Conservation (phyloP, 2,888 invertebrate species). For the Pelosia muscerda region DNA sequence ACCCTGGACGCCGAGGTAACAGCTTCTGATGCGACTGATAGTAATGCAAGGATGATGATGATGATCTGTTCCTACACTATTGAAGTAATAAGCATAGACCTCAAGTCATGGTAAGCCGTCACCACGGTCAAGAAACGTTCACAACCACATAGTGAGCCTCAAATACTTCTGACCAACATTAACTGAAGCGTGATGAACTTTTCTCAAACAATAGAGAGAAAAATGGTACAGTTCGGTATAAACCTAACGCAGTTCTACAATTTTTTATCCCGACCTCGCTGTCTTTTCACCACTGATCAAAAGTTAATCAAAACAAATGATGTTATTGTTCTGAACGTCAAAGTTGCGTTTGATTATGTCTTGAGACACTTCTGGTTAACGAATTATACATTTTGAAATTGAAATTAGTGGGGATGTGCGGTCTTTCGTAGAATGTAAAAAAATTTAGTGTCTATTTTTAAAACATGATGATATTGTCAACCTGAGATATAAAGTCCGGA, state of each 20-base stretch:
- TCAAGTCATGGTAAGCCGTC: background rate
- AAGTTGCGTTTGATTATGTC: background rate
- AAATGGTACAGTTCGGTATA: background rate
- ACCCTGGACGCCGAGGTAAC: too few relatives aligned
- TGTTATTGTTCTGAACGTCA: background rate
- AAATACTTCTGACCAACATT: too few relatives aligned
- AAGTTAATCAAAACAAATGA: conserved; percentile 4
- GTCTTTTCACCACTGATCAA: background rate
- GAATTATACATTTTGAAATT: background rate
- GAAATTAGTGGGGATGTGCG: background rate
- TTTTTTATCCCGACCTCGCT: background rate
- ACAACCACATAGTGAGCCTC: too few relatives aligned
- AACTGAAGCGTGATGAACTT: too few relatives aligned
- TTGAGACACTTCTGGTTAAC: conserved; percentile 2
- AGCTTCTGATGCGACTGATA: too few relatives aligned
- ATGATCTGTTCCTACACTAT: too few relatives aligned
- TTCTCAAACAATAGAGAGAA: background rate
- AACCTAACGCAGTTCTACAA: background rate
- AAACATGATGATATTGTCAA: too few relatives aligned
- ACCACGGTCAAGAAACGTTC: background rate
- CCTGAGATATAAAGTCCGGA: too few relatives aligned
- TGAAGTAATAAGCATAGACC: background rate
- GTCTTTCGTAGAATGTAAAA: background rate
- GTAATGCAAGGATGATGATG: too few relatives aligned
- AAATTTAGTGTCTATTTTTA: too few relatives aligned